Base-by-base conservation (phyloP, 1,140 invertebrate genomes). In the Chrysopa pallens region DNA sequence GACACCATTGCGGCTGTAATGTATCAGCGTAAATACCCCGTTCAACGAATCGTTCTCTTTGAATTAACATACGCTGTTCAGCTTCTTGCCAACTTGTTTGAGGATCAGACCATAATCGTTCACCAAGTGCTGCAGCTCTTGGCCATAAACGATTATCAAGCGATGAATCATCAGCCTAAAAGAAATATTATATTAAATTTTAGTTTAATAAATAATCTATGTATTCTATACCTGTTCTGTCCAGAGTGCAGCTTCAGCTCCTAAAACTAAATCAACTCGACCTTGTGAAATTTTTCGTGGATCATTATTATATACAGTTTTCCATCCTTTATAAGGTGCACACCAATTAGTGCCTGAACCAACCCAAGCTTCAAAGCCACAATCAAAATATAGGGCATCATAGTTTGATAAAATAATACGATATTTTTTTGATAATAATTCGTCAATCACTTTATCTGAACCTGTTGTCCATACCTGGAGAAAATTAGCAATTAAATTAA, bases 321-420 rank as follows among this genome's bases (percentile, higher is more conserved):
- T 84, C 86, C 86, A 90, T 4, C 81, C 78, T 55, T 83, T 89
- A 59, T 87, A 89, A 0, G 85, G 85, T 0, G 81, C 72, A 57
- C 85, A 89, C 86, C 84, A 88, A 56, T 87, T 87, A 50, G 78
- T 80, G 55, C 74, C 74, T 44, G 60, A 61, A 2, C 61, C 66
- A 5, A 78, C 71, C 74, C 74, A 78, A 4, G 67, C 67, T 11
- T 68, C 68, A 48, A 67, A 85, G 31, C 84, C 84, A 55, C 86
- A 90, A 53, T 89, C 85, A 6, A 90, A 68, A 55, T 88, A 88
- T 2, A 85, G 58, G 1, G 78, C 79, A 57, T 89, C 84, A 50
- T 87, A 84, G 55, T 90, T 88, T 1, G 82, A 85, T 42, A 88
- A 70, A 45, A 90, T 86, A 1, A 87, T 58, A 38, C 66, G 66